These are phyloP conservation scores for Habroteleia sp. DNA, from an alignment of 2,888 invertebrate species.

Conservation along the genomic window DNA sequence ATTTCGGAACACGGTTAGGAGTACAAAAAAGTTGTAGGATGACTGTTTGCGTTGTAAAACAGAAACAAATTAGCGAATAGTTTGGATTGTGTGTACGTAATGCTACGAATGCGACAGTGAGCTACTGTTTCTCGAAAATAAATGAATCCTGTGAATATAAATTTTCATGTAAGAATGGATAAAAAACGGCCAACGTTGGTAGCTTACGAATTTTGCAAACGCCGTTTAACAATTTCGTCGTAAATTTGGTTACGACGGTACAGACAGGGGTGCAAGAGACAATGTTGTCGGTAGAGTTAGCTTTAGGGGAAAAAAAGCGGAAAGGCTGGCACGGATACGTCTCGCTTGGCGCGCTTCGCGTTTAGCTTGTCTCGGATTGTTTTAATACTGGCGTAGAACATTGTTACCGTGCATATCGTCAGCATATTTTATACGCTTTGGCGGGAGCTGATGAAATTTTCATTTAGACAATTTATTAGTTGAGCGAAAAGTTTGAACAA, in stretches of 20 bases:
- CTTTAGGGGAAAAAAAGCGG: conserved; percentile 49
- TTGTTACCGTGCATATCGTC: conserved; percentile 34
- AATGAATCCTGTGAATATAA: conserved; percentile 62
- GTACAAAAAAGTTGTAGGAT: conserved; percentile 13
- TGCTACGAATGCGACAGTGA: conserved; percentile 35
- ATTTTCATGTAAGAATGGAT: conserved; percentile 62
- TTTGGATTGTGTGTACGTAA: conserved; percentile 34
- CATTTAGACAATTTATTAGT: conserved; percentile 42
- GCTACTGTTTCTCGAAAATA: conserved; percentile 48
- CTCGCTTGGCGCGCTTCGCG: conserved; percentile 58
- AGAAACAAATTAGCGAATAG: conserved; percentile 56
- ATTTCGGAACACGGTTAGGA: conserved; percentile 7
- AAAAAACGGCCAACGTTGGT: conserved; percentile 63
- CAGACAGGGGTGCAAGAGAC: conserved; percentile 60
- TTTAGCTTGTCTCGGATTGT: conserved; percentile 66
- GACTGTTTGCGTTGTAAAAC: conserved; percentile 8
- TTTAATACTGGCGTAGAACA: conserved; percentile 56
- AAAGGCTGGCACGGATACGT: conserved; percentile 47
- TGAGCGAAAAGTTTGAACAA: conserved; percentile 16
- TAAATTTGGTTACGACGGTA: conserved; percentile 67
- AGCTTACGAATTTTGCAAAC: conserved; percentile 73
- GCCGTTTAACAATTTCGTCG: conserved; percentile 72
- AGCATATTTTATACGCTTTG: conserved; percentile 34
- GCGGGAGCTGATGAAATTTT: conserved; percentile 36
- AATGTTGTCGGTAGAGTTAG: conserved; percentile 53